Evolutionary conservation across 2,888 invertebrate species (phyloP).

Genomic region (Caenorhabditis wallacei): DNA sequence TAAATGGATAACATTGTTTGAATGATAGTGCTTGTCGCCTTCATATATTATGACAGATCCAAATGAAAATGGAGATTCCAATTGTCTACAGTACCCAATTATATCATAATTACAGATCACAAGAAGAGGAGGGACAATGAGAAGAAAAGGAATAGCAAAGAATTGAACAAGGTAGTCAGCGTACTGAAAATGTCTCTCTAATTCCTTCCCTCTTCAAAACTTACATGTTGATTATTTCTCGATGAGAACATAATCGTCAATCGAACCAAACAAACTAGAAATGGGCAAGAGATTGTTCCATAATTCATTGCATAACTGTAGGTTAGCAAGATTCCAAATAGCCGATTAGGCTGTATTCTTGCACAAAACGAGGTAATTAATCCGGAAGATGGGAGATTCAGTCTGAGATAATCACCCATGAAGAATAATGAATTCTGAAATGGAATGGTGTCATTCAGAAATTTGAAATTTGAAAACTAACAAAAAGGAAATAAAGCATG

Average conservation of each 20-base stretch:
- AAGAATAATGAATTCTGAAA: constrained; percentile 50
- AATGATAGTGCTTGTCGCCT: not conserved
- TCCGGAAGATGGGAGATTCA: constrained; percentile 38
- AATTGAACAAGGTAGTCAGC: not conserved
- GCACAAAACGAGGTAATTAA: constrained; percentile 30
- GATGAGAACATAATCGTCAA: constrained; percentile 33
- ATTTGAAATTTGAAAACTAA: too few relatives aligned
- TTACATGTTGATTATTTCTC: constrained; percentile 23
- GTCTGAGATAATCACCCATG: constrained; percentile 36
- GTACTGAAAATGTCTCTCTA: too few relatives aligned
- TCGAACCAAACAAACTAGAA: constrained; percentile 30
- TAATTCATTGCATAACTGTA: constrained; percentile 35
- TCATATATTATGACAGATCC: constrained; percentile 33
- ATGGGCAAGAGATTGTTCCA: constrained; percentile 29
- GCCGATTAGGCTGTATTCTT: constrained; percentile 3
- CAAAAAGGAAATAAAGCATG: constrained; percentile 42
- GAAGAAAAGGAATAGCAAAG: constrained; percentile 32
- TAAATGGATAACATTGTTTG: not conserved
- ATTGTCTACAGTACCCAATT: constrained; percentile 37
- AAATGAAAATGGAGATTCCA: constrained; percentile 35
- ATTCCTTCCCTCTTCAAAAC: too few relatives aligned
- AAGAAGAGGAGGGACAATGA: constrained; percentile 18
- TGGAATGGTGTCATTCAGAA: not conserved
- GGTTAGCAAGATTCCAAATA: constrained; percentile 5
- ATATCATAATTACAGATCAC: constrained; percentile 12